These are phyloP conservation scores for Bombus impatiens DNA, from an alignment of 1,140 invertebrate genomes.

Conservation along the genomic window DNA sequence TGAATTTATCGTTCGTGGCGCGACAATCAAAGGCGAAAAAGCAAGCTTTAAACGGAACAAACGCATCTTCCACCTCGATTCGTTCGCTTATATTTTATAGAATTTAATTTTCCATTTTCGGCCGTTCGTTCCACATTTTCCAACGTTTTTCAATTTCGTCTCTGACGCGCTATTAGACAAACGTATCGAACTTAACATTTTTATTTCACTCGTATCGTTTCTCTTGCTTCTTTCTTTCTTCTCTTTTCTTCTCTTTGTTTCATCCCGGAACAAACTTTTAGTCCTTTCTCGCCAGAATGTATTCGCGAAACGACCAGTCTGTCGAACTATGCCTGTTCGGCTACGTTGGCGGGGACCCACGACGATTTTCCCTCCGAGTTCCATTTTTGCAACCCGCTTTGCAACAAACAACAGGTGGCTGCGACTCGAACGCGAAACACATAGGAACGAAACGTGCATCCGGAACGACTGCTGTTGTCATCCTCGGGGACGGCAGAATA, in stretches of 20 bases:
- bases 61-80: not conserved
- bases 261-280: not conserved
- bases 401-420: constrained; percentile 26
- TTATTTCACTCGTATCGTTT: not conserved
- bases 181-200: not conserved
- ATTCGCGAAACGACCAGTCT: not conserved
- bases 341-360: not conserved
- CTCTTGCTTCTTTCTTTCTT: not conserved
- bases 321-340: not conserved
- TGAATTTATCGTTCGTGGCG: constrained; percentile 1
- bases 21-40: not conserved
- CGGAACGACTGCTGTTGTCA: not conserved
- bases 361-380: not conserved
- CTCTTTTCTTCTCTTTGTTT: not conserved
- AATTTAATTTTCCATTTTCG: not conserved
- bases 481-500: not conserved
- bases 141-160: not conserved
- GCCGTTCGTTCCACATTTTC: not conserved
- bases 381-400: not conserved
- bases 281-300: not conserved
- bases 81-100: not conserved
- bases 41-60: no score
- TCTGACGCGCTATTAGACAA: not conserved
- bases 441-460: not conserved
- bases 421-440: not conserved